Conservation (phyloP, 2,113 vertebrate species). For the Leucopternis melanops region DNA sequence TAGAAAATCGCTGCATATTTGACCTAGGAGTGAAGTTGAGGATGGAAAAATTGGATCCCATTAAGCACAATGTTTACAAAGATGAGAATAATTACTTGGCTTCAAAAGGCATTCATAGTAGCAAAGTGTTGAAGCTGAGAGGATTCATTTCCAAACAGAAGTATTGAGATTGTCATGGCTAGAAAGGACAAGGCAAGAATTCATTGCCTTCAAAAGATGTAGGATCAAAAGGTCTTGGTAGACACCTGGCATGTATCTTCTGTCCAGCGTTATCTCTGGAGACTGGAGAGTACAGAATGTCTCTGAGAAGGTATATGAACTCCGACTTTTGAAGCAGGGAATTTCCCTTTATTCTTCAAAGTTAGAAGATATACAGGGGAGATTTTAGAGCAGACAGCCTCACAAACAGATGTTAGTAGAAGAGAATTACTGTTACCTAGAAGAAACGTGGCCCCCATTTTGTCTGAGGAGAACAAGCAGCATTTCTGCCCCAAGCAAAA, state of each 20-base stretch:
- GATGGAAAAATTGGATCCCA: background rate
- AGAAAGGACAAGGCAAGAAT: background rate
- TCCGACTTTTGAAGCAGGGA: background rate
- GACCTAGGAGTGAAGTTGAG: background rate
- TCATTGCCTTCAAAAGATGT: background rate
- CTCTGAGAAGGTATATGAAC: background rate
- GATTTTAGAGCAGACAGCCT: background rate
- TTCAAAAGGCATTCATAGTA: fast-evolving
- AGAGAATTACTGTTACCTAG: background rate
- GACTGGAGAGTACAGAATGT: background rate
- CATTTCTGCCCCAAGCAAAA: constrained; percentile 55
- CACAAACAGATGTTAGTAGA: background rate
- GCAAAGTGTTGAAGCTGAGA: background rate
- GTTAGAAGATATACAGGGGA: background rate
- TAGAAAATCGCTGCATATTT: background rate
- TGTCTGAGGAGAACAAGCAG: constrained; percentile 51
- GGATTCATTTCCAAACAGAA: background rate
- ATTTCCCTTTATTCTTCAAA: background rate
- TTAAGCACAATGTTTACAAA: background rate
- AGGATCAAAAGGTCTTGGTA: background rate
- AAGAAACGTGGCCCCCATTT: background rate
- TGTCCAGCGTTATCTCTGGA: background rate
- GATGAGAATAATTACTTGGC: background rate
- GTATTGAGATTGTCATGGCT: too few species aligned
- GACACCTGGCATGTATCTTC: background rate